Base-by-base conservation (phyloP, 1,140 invertebrate genomes). In the Proales similis region DNA sequence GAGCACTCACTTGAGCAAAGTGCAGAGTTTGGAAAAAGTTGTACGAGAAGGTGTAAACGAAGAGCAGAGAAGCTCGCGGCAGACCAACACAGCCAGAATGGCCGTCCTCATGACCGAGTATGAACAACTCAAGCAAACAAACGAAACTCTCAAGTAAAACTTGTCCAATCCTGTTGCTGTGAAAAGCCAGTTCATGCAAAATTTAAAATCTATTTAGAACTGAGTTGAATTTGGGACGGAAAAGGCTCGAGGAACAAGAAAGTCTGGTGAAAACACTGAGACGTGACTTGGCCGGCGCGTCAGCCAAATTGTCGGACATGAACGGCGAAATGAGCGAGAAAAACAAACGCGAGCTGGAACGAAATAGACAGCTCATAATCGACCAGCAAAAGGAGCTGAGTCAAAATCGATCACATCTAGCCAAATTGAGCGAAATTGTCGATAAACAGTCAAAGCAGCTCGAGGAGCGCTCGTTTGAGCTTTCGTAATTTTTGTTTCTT, bases 271-370 rank as follows among this genome's bases (percentile, higher is more conserved):
- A 71, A 30, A 71, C 68, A 12, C 65, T 75, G 22, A 65, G 73
- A 29, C 47, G 68, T 30, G 75, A 76, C 64, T 47, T 77, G 29
- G 64, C 70, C 24, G 73, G 72, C 6, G 72, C 73, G 22, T 68
- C 69, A 19, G 73, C 75, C 45, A 62, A 72, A 39, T 66, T 76
- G 5, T 72, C 72, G 11, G 74, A 76, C 60, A 71, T 74, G 14
- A 69, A 69, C 47, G 73, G 74, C 42, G 74, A 77, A 65, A 64
- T 77, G 33, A 74, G 69, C 49, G 75, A 77, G 53, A 64, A 67
- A 9, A 72, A 75, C 66, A 77, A 76, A 65, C 66, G 72, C 48
- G 72, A 75, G 63, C 66, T 75, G 30, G 75, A 77, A 64, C 65
- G 70, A 20, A 71, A 70, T 51, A 67, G 67, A 26, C 68, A 68